Evolutionary conservation across 2,113 vertebrate genomes (phyloP).

Genomic region (Scomber japonicus): DNA sequence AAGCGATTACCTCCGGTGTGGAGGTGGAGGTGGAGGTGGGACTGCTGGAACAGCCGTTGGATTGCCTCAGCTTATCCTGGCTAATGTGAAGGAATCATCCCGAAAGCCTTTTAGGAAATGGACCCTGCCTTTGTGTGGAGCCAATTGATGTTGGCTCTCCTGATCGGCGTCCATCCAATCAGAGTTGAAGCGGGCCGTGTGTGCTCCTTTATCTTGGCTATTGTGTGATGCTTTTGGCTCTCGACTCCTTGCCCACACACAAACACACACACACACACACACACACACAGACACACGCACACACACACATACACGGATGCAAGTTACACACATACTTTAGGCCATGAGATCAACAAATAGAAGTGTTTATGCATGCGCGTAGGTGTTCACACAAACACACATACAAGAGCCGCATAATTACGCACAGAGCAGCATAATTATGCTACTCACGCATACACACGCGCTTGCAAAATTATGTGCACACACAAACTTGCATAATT

Average conservation of each 20-base stretch:
- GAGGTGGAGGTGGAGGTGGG: conserved; percentile 1
- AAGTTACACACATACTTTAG: conserved; percentile 37
- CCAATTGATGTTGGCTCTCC: conserved; percentile 52
- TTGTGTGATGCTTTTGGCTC: conserved; percentile 56
- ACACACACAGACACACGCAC: background rate
- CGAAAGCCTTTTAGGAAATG: conserved; percentile 74
- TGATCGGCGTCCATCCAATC: conserved; percentile 61
- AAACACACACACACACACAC: conserved; percentile 15
- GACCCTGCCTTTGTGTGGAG: conserved; percentile 58
- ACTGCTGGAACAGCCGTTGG: conserved; percentile 34
- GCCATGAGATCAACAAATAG: conserved; percentile 32
- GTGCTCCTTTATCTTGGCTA: conserved; percentile 55
- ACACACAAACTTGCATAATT: conserved; percentile 46
- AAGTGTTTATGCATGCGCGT: conserved; percentile 45
- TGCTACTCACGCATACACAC: conserved; percentile 16
- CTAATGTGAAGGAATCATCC: conserved; percentile 65
- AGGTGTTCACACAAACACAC: conserved; percentile 52
- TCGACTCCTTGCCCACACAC: conserved; percentile 26
- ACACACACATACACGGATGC: background rate
- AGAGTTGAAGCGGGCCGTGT: background rate
- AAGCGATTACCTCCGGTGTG: conserved; percentile 1
- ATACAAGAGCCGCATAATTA: conserved; percentile 57
- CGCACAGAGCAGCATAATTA: conserved; percentile 56
- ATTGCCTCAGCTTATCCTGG: conserved; percentile 67
- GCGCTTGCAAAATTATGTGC: conserved; percentile 33